A percentile compares a stretch with the other conserved stretches of the same genome.
Conservation (phyloP, 1,140 invertebrate species). For the Lithobius niger region DNA sequence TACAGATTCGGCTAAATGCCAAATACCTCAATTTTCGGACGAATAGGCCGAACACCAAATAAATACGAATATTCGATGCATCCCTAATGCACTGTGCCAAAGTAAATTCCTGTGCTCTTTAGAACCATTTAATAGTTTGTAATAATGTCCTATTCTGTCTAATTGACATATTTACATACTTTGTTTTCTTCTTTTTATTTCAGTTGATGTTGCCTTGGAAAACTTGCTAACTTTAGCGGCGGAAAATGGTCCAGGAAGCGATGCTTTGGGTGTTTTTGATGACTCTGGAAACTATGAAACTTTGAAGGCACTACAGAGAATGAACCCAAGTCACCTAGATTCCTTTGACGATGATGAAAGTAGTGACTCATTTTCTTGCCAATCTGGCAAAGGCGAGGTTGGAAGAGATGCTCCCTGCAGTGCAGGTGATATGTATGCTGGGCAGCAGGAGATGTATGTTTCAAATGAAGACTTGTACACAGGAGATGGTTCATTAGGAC, state of each 20-base stretch:
- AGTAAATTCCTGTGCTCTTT: no score
- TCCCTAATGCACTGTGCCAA: no score
- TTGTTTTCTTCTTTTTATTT: not conserved
- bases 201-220: not conserved
- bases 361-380: no score
- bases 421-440: not conserved
- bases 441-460: not conserved
- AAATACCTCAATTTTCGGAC: no score
- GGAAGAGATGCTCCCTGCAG: not conserved
- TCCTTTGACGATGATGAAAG: not conserved
- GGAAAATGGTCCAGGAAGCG: not conserved
- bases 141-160: no score
- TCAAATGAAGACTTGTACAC: conserved; percentile 5
- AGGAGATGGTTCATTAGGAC: not conserved
- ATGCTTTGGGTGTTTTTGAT: not conserved
- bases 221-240: not conserved
- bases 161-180: no score
- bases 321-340: not conserved
- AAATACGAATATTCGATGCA: no score
- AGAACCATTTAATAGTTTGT: no score
- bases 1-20: no score
- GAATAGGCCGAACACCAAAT: no score
- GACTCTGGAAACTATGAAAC: not conserved
- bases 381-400: not conserved
- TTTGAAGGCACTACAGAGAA: no score